Percentiles rank a stretch among this genome's conserved stretches.
These are phyloP conservation scores for Phyllopteryx taeniolatus DNA, from an alignment of 2,113 vertebrate genomes.

Conservation along the genomic window DNA sequence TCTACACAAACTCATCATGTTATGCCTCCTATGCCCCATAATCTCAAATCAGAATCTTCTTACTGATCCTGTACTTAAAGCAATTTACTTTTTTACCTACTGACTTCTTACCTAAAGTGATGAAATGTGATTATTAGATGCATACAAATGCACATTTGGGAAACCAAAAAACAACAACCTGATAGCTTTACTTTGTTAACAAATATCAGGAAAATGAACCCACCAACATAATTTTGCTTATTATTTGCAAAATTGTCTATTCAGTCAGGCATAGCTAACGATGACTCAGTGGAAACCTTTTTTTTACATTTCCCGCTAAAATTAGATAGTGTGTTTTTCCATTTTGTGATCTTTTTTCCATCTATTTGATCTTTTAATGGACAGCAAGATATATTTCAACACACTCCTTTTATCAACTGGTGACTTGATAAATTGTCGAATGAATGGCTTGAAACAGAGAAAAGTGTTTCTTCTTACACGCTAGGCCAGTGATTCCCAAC, in stretches of 20 bases:
- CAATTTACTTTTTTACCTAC: too few species aligned
- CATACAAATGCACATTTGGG: not conserved
- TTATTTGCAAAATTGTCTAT: not conserved
- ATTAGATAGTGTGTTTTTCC: not conserved
- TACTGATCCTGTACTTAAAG: too few species aligned
- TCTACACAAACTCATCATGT: slow-evolving; percentile 12
- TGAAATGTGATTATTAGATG: not conserved
- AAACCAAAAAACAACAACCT: too few species aligned
- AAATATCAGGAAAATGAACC: not conserved
- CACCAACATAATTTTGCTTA: not conserved
- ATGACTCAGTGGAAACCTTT: not conserved
- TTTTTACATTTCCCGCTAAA: not conserved
- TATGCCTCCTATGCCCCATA: not conserved
- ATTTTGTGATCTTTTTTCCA: not conserved
- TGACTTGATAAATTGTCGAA: not conserved
- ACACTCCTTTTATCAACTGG: not conserved
- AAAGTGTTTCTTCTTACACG: not conserved
- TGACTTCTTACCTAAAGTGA: too few species aligned
- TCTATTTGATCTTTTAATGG: not conserved
- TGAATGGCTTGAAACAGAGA: not conserved
- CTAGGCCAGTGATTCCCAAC: too few species aligned
- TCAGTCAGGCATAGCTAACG: not conserved
- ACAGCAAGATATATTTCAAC: not conserved
- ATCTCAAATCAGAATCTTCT: not conserved
- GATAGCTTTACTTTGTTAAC: not conserved